Evolutionary conservation across 35 echinoderm and acorn worm genomes (phyloP), one percentile per base, ranked within the genome.

Genomic region (Holothuria glaberrima): DNA sequence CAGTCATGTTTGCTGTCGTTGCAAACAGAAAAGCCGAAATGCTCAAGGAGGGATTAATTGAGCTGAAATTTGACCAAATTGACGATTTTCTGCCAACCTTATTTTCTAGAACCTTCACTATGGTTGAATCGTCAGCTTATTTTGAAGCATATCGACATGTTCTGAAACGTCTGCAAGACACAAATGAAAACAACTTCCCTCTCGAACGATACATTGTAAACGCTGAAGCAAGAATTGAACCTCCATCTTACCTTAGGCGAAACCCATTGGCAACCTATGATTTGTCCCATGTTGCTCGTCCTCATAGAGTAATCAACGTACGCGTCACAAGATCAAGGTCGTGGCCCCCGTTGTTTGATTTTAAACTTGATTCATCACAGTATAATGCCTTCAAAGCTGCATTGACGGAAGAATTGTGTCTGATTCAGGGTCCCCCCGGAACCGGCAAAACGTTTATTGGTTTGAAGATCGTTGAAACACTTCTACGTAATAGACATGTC

Each of bases 61-160:
- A 93, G 67, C 35, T 99, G 17, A 83, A 76, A 56, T 92, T 99
- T 58, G 72, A 94, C 5, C 48, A 75, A 17, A 36, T 56, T 35
- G 79, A 35, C 10, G 80, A 78, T 63, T 56, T 85, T 20, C 21
- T 29, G 13, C 28, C 73, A n/a, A 45, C 68, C 28, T 30, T 81
- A 41, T 87, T 88, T 45, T 68, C 86, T 48, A 35, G 38, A 58
- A 69, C 32, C 13, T 99, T 91, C 30, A 71, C 88, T 5, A 99
- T 99, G 97, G 91, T 91, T 31, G 97, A 99, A 58, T 93, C 97
- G 25, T 91, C 97, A 45, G 93, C 97, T 14, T 99, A 95, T 86
- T 99, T 99, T 77, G 97, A 99, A 80, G 90, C 93, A 48, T 99
- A 99, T 63, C 76, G 97, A 21, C 93, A 95, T 65, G 97, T 99